Percentiles rank a stretch among this genome's conserved stretches.
These are phyloP conservation scores for Hypomecis atomaria DNA, from an alignment of 2,888 invertebrate genomes.

Conservation along the genomic window DNA sequence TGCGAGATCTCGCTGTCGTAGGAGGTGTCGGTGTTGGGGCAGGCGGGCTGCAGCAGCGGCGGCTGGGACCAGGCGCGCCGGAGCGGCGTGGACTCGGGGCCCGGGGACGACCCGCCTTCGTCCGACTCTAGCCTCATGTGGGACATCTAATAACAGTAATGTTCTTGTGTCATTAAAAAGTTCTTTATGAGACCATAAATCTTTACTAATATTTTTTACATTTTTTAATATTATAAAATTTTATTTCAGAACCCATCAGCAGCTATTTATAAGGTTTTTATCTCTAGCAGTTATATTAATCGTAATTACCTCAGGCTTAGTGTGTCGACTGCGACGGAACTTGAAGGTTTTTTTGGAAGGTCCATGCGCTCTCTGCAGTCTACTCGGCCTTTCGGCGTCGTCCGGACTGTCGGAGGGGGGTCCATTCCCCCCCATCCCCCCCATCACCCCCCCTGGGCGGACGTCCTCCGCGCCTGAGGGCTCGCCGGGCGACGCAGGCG, in stretches of 20 bases:
- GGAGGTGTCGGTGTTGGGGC: conserved; percentile 86
- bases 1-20: conserved; percentile 93
- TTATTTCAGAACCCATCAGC: too few relatives aligned
- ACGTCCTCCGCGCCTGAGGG: conserved; percentile 68
- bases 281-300: neutral
- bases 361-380: conserved; percentile 96
- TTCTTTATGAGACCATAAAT: too few relatives aligned
- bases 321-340: conserved; percentile 90
- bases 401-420: conserved; percentile 49
- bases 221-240: too few relatives aligned
- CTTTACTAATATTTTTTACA: too few relatives aligned
- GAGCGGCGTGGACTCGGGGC: conserved; percentile 62
- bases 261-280: too few relatives aligned
- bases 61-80: conserved; percentile 75
- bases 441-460: conserved; percentile 14
- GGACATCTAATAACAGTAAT: conserved; percentile 31
- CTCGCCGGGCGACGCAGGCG: conserved; percentile 86
- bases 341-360: conserved; percentile 97
- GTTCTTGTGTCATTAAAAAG: too few relatives aligned
- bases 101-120: conserved; percentile 73
- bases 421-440: conserved; percentile 46
- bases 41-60: conserved; percentile 60
- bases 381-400: conserved; percentile 79
- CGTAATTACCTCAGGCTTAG: conserved; percentile 87
- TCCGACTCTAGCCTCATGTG: conserved; percentile 72